Evolutionary conservation across 2,888 invertebrate genomes (phyloP).

Genomic region (Venusia cambrica): DNA sequence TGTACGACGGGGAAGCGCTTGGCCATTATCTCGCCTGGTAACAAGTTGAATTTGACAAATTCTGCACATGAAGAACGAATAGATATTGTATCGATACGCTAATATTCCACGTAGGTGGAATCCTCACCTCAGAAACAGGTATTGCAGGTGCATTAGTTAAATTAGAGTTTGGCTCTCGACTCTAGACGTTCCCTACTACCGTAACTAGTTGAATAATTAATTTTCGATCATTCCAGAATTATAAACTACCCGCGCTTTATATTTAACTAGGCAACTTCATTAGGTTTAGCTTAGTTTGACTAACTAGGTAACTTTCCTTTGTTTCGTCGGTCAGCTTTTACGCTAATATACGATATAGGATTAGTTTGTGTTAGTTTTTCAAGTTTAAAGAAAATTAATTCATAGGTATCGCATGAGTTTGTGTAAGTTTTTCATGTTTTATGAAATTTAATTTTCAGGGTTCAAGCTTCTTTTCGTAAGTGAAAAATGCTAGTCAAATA

Average conservation of each 20-base stretch:
- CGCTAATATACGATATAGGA: slow-evolving; percentile 3
- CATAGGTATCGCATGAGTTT: slow-evolving; percentile 4
- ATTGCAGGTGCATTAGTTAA: too few relatives aligned
- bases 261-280: slow-evolving; percentile 33
- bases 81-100: too few relatives aligned
- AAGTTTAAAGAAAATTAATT: slow-evolving; percentile 3
- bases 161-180: not conserved
- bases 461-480: too few relatives aligned
- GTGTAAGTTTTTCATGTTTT: slow-evolving; percentile 1
- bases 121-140: too few relatives aligned
- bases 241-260: slow-evolving; percentile 30
- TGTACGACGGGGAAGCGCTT: too few relatives aligned
- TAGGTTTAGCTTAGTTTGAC: slow-evolving; percentile 12
- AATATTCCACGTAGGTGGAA: too few relatives aligned
- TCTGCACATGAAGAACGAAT: too few relatives aligned
- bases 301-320: slow-evolving; percentile 11
- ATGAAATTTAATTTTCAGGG: slow-evolving; percentile 1
- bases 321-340: slow-evolving; percentile 4
- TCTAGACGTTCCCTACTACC: not conserved
- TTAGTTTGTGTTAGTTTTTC: slow-evolving; percentile 9
- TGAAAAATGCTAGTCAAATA: too few relatives aligned
- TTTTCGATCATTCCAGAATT: slow-evolving; percentile 25
- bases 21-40: too few relatives aligned
- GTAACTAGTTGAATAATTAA: slow-evolving; percentile 21
- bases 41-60: too few relatives aligned